phyloP scores from a whole-genome alignment of 2,797 vertebrate genomes.

The Chrosomus eos region DNA sequence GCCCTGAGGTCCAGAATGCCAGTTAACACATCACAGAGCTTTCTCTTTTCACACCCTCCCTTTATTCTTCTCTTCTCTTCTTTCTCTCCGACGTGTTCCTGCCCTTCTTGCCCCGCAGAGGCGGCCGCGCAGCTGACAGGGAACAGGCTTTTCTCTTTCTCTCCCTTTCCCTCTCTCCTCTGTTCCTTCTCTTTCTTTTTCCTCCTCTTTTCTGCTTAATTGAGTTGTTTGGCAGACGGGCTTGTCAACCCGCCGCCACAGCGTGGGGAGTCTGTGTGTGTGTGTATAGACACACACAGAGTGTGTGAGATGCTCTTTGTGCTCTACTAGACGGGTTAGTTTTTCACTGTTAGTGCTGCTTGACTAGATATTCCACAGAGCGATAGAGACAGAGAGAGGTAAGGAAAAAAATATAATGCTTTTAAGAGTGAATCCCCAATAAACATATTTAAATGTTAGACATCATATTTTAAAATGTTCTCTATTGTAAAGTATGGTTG shows the following conservation, averaged over 20 bases:
- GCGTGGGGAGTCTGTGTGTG: slow-evolving; percentile 96
- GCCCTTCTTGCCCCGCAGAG: slow-evolving; percentile 49
- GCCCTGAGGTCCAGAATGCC: slow-evolving; percentile 85
- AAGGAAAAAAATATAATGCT: slow-evolving; percentile 11
- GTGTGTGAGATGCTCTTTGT: slow-evolving; percentile 92
- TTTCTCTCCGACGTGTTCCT: slow-evolving; percentile 65
- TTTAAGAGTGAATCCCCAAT: not conserved
- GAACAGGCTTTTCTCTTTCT: slow-evolving; percentile 63
- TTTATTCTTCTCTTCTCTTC: slow-evolving; percentile 67
- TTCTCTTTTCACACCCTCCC: slow-evolving; percentile 58
- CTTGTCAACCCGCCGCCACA: slow-evolving; percentile 92
- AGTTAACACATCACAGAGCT: slow-evolving; percentile 84
- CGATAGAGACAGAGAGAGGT: not conserved
- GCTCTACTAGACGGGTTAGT: slow-evolving; percentile 95
- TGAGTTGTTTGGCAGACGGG: slow-evolving; percentile 97
- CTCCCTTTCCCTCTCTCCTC: slow-evolving; percentile 69
- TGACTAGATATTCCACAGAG: slow-evolving; percentile 83
- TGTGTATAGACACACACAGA: slow-evolving; percentile 82
- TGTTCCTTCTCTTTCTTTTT: slow-evolving; percentile 81
- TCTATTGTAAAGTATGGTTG: not conserved
- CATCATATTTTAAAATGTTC: not conserved
- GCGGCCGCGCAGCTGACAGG: slow-evolving; percentile 58
- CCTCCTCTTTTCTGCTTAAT: slow-evolving; percentile 94
- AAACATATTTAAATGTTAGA: not conserved
- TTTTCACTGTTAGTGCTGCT: slow-evolving; percentile 97